Percentiles rank a stretch among this genome's conserved stretches.
Conservation (phyloP, 2,797 vertebrate species). For the Urocyon cinereoargenteus region DNA sequence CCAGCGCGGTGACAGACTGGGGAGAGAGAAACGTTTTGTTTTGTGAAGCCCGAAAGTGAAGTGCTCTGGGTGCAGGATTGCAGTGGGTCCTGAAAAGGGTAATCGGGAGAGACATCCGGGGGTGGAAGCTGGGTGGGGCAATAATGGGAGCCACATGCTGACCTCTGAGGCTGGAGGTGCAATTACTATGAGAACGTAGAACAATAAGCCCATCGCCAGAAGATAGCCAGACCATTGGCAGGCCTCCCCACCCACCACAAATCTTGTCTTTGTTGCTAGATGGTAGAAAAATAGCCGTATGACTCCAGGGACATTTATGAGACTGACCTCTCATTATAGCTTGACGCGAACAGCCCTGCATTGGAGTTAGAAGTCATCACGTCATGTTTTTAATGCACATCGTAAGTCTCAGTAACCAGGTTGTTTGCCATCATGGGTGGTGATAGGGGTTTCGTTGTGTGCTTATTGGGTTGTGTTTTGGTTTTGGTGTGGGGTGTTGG, state of each 20-base stretch:
- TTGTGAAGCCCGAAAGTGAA: neutral
- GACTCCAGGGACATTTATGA: neutral
- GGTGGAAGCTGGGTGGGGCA: neutral
- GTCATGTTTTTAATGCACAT: constrained; percentile 53
- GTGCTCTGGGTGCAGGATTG: neutral
- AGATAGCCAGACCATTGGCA: neutral
- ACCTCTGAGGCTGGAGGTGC: neutral
- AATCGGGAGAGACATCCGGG: neutral
- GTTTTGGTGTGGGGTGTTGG: neutral
- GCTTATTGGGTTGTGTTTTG: neutral
- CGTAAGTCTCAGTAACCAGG: constrained; percentile 37
- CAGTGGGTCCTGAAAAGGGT: neutral
- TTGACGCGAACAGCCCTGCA: neutral
- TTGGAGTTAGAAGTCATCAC: constrained; percentile 55
- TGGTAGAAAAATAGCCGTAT: neutral
- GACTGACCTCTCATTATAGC: neutral
- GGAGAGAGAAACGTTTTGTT: neutral
- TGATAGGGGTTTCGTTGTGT: neutral
- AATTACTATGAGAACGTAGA: neutral
- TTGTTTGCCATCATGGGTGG: constrained; percentile 74
- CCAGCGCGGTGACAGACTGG: neutral
- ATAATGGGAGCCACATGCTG: neutral
- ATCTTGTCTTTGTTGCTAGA: neutral
- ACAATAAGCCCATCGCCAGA: neutral
- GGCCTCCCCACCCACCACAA: neutral